phyloP scores from a whole-genome alignment of 1,140 invertebrate genomes.

The Camponotus pennsylvanicus region DNA sequence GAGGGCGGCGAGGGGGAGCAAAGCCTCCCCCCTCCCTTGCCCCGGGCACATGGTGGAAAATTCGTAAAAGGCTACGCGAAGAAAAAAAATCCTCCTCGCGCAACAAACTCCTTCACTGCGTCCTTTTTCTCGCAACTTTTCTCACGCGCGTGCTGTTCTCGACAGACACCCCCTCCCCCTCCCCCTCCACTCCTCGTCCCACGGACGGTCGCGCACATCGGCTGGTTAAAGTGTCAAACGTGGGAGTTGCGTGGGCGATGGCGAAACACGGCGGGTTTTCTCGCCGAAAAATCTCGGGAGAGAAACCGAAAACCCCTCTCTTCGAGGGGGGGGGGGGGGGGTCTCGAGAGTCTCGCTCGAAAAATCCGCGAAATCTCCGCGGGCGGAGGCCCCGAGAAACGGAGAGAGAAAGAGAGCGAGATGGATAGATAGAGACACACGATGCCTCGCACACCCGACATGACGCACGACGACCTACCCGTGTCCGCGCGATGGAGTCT shows the following conservation, averaged over 20 bases:
- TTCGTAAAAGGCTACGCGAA: neutral
- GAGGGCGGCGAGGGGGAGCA: neutral
- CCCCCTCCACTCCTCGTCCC: too few relatives aligned
- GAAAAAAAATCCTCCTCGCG: neutral
- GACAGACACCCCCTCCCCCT: neutral
- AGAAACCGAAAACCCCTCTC: neutral
- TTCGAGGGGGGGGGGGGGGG: too few relatives aligned
- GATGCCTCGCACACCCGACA: slow-evolving; percentile 73
- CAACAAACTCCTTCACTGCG: neutral
- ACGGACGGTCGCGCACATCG: neutral
- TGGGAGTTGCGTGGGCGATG: slow-evolving; percentile 67
- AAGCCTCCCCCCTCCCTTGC: neutral
- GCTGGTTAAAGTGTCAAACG: slow-evolving; percentile 75
- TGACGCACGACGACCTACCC: slow-evolving; percentile 74
- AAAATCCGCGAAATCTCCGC: neutral
- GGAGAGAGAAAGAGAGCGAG: neutral
- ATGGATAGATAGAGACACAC: neutral
- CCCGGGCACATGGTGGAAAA: neutral
- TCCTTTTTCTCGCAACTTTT: neutral
- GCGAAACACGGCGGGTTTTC: slow-evolving; percentile 5
- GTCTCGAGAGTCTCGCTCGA: neutral
- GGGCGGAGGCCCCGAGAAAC: slow-evolving; percentile 22
- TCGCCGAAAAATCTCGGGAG: neutral
- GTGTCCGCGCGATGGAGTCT: slow-evolving; percentile 54
- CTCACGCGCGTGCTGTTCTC: neutral